Base-by-base conservation (phyloP, 2,888 invertebrate genomes). In the Mycalesis mineus region DNA sequence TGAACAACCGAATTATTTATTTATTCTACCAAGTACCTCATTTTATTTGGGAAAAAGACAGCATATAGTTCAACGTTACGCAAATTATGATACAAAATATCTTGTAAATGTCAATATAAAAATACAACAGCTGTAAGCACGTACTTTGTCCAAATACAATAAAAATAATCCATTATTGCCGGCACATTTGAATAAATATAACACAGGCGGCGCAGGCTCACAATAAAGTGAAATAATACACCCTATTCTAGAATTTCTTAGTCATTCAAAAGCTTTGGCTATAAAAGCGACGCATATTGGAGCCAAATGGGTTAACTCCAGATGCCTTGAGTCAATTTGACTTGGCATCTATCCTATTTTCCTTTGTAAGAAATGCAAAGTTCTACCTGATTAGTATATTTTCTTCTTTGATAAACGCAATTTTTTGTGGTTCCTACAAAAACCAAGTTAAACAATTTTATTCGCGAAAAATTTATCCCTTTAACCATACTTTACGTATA, bases 291-390 rank as follows among this genome's bases (percentile, higher is more conserved):
- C 60, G 59, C 65, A 50, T 57, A 57, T 57, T 45, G 60, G 45
- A 56, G 67, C 67, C 67, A 67, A 67, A 64, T 67, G 65, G 67
- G 64, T 42, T 63, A 41, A 65, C 63, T 64, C 65, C 65, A 67
- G 65, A 58, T 62, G 67, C 61, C 58, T 63, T 53, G 64, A 62
- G 59, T 64, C 61, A 64, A 64, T 61, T 61, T 63, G 57, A 64
- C 65, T 67, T 67, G 67, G 67, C 65, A 65, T 62, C 58, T 57
- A 55, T 61, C 60, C 61, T 53, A 56, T 58, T 58, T 65, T 47
- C 45, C 50, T 47, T 37, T 41, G 42, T 39, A 59, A 47, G 53
- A 51, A 60, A 54, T 40, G 22, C 36, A 37, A 17, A 37, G 29
- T 15, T 33, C 17, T 29, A 49, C 39, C 49, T 40, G 49, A 49